A percentile compares a stretch with the other conserved stretches of the same genome.
Evolutionary conservation across 2,888 invertebrate species (phyloP).

Genomic region (Pseudolycoriella hygida): DNA sequence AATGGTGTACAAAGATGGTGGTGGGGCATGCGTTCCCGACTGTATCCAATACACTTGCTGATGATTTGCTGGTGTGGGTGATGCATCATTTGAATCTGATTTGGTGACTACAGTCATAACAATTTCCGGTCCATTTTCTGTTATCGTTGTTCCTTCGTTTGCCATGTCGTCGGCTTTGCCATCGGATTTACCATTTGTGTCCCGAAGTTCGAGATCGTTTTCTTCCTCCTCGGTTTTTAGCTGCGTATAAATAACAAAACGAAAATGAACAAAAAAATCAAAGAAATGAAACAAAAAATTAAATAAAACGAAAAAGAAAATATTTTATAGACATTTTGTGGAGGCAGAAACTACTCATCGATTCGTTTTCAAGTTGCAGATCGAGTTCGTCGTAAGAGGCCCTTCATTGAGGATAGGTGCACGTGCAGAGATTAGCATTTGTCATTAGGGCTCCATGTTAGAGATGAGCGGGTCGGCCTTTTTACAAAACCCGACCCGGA

Average conservation of each 20-base stretch:
- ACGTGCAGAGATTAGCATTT: too few relatives aligned
- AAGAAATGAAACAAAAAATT: slow-evolving; percentile 6
- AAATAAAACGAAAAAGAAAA: not conserved
- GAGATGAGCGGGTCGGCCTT: too few relatives aligned
- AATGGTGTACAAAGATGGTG: slow-evolving; percentile 15
- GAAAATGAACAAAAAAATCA: slow-evolving; percentile 3
- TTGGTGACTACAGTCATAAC: slow-evolving; percentile 3
- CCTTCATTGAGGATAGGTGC: too few relatives aligned
- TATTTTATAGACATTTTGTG: too few relatives aligned
- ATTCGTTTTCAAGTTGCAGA: too few relatives aligned
- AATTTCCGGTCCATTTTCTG: not conserved
- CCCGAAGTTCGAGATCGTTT: slow-evolving; percentile 1
- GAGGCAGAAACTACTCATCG: too few relatives aligned
- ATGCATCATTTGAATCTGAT: not conserved
- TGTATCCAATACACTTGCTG: not conserved
- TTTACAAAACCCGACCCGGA: too few relatives aligned
- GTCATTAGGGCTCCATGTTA: too few relatives aligned
- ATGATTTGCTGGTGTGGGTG: slow-evolving; percentile 1
- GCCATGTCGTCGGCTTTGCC: slow-evolving; percentile 3
- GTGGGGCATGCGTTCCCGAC: not conserved
- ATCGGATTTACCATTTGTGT: slow-evolving; percentile 3
- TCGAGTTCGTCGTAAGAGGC: too few relatives aligned
- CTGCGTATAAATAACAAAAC: slow-evolving; percentile 8
- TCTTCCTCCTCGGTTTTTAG: slow-evolving; percentile 9
- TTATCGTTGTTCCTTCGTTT: not conserved